These are phyloP conservation scores for Shargacucullia verbasci DNA, from an alignment of 2,888 invertebrate genomes.

Conservation along the genomic window DNA sequence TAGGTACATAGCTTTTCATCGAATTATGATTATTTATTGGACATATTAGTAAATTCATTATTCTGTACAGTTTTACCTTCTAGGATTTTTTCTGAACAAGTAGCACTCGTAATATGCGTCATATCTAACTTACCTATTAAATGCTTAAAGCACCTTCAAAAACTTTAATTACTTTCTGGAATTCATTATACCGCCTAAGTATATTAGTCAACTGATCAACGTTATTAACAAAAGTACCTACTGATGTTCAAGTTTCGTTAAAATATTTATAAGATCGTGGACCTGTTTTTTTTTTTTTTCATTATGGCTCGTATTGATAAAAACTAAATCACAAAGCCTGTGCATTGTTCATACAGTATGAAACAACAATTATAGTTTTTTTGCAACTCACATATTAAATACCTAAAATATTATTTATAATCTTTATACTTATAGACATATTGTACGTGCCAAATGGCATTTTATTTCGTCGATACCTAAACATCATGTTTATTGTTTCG, in stretches of 20 bases:
- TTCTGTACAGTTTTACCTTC: too few relatives aligned
- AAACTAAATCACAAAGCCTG: constrained; percentile 9
- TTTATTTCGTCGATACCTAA: constrained; percentile 7
- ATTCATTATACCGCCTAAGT: too few relatives aligned
- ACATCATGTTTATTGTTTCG: constrained; percentile 1
- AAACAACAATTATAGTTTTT: constrained; percentile 35
- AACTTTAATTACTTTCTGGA: too few relatives aligned
- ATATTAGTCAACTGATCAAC: too few relatives aligned
- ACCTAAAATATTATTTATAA: constrained; percentile 7
- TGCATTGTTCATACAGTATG: constrained; percentile 17
- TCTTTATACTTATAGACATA: neutral
- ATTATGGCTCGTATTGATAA: neutral
- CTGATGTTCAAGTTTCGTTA: neutral
- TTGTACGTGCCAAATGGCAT: neutral
- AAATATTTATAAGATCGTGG: neutral
- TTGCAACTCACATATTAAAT: constrained; percentile 6
- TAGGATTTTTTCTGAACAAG: too few relatives aligned
- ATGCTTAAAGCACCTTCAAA: too few relatives aligned
- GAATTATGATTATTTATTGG: too few relatives aligned
- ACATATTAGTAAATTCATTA: too few relatives aligned
- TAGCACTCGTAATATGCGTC: too few relatives aligned
- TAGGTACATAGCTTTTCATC: too few relatives aligned
- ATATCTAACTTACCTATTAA: too few relatives aligned
- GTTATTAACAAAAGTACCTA: too few relatives aligned
- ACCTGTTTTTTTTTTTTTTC: neutral